Evolutionary conservation across 2,113 vertebrate genomes (phyloP).

Genomic region (Pogonocichla stellata): DNA sequence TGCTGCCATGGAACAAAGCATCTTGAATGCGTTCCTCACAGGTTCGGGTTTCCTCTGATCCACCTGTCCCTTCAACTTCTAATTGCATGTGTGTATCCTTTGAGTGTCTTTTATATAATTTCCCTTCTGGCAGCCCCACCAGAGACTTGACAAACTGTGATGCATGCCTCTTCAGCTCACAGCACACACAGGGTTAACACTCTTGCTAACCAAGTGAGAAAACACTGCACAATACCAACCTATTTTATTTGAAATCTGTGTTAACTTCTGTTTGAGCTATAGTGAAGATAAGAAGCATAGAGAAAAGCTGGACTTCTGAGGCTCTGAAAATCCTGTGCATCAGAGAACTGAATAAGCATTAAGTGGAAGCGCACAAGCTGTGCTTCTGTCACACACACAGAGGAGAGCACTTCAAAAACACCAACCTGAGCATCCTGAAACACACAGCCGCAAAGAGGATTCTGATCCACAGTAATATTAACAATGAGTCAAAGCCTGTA

Average conservation of each 20-base stretch:
- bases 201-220: neutral
- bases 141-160: neutral
- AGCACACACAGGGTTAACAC: neutral
- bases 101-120: neutral
- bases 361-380: neutral
- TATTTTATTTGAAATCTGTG: neutral
- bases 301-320: neutral
- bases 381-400: neutral
- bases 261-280: neutral
- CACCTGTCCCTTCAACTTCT: neutral
- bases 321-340: neutral
- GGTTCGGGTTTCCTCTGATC: neutral
- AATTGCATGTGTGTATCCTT: neutral
- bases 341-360: neutral
- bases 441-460: neutral
- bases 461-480: neutral
- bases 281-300: neutral
- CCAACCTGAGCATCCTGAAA: neutral
- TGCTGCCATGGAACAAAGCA: neutral
- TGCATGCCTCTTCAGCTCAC: accelerated
- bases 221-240: neutral
- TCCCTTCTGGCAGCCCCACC: neutral
- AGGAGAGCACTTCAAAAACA: neutral
- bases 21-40: neutral
- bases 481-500: neutral